Evolutionary conservation across 1,140 invertebrate genomes (phyloP).

Genomic region (Agraylea sexmaculata): DNA sequence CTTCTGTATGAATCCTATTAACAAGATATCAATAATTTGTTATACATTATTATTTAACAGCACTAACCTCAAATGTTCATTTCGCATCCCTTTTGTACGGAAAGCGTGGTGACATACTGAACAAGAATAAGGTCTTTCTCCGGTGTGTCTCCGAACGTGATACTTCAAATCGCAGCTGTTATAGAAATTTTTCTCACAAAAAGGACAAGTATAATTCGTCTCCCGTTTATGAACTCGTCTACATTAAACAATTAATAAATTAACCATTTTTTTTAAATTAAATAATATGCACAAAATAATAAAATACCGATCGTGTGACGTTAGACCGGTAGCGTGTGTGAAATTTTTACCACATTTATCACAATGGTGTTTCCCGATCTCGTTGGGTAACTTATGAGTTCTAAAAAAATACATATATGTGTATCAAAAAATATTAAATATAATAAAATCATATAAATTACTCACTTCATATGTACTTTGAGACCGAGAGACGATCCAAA

Average conservation of each 20-base stretch:
- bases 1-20: slow-evolving; percentile 39
- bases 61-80: slow-evolving; percentile 13
- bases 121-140: slow-evolving; percentile 34
- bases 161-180: slow-evolving; percentile 10
- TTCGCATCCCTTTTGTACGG: slow-evolving; percentile 14
- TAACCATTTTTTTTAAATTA: background rate
- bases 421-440: slow-evolving; percentile 1
- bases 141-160: slow-evolving; percentile 22
- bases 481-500: too few species aligned
- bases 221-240: slow-evolving; percentile 13
- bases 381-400: background rate
- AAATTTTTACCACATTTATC: slow-evolving; percentile 11
- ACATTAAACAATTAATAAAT: background rate
- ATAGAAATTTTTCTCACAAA: slow-evolving; percentile 12
- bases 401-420: too few species aligned
- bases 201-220: slow-evolving; percentile 6
- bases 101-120: slow-evolving; percentile 29
- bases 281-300: background rate
- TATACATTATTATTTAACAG: background rate
- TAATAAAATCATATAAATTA: slow-evolving; percentile 3
- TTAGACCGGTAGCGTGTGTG: slow-evolving; percentile 8
- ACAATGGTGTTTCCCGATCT: slow-evolving; percentile 7
- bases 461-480: slow-evolving; percentile 12
- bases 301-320: slow-evolving; percentile 10
- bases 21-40: slow-evolving; percentile 2